Base-by-base conservation (phyloP, 1,140 invertebrate species). In the Meloidogyne exigua region DNA sequence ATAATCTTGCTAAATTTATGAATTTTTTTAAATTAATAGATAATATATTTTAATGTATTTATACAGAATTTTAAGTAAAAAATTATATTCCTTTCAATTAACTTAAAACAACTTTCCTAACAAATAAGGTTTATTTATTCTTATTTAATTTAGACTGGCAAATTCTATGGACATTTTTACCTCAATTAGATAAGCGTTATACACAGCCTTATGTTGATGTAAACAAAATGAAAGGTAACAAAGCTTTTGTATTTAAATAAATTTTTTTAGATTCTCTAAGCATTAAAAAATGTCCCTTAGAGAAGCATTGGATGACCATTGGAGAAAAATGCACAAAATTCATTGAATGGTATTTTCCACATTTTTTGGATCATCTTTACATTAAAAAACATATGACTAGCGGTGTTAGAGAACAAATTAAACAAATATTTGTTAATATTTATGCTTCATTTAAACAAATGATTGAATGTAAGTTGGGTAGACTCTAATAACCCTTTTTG, bases 331-430 rank as follows among this genome's bases (percentile, higher is more conserved):
- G 66, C 21, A 42, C 7, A 42, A 68, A 68, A 42, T 42, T 68
- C n/a, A 32, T 68, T n/a, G 21, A 68, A 42, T 68, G 66, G 66
- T 42, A 68, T 42, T 68, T 68, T 21, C 66, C 66, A 42, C 66
- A 68, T 42, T 42, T 68, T 32, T 21, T 68, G 5, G 66, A 68
- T 10, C 66, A 42, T 42, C 66, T 68, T 42, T 68, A 68, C 10
- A 10, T 42, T 7, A 42, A 68, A 42, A 32, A 68, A n/a, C 21
- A 68, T 42, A n/a, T 68, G 66, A 5, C 18, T 18, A 32, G 10
- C 5, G 66, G 28, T 7, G 66, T 42, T 42, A 68, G 21, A 21
- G 66, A 68, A 21, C 28, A 68, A 18, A 9, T 68, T 42, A 42
- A 32, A 18, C 66, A 42, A 32, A 68, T 68, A 32, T 68, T 36